These are phyloP conservation scores for Phoxinus phoxinus DNA, from an alignment of 2,113 vertebrate genomes.

Conservation along the genomic window DNA sequence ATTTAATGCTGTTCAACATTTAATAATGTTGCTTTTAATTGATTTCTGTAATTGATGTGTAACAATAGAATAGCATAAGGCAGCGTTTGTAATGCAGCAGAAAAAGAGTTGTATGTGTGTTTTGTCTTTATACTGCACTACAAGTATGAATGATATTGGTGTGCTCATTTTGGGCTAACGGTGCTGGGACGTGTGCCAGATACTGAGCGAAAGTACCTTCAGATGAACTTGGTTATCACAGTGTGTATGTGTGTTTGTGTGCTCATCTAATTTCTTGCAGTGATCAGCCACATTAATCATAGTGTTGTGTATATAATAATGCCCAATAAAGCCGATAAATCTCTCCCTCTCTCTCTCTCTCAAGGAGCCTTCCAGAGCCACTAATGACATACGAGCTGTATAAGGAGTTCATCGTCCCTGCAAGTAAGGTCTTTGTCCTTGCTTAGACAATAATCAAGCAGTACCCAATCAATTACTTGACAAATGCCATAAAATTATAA, in stretches of 20 bases:
- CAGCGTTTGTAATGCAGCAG: neutral
- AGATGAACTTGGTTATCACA: slow-evolving; percentile 77
- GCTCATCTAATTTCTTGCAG: slow-evolving; percentile 72
- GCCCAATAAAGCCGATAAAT: slow-evolving; percentile 68
- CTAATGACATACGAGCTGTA: slow-evolving; percentile 96
- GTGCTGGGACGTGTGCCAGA: slow-evolving; percentile 67
- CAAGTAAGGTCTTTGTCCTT: slow-evolving; percentile 82
- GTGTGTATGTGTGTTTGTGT: slow-evolving; percentile 9
- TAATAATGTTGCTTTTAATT: neutral
- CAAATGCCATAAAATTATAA: neutral
- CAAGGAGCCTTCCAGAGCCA: slow-evolving; percentile 94
- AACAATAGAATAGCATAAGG: neutral
- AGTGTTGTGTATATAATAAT: slow-evolving; percentile 63
- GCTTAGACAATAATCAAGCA: slow-evolving; percentile 24
- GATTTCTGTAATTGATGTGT: slow-evolving; percentile 8
- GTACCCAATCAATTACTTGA: slow-evolving; percentile 14
- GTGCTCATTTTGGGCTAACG: slow-evolving; percentile 7
- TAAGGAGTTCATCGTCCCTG: slow-evolving; percentile 92
- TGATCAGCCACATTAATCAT: slow-evolving; percentile 74
- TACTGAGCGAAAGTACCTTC: slow-evolving; percentile 74
- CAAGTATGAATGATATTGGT: slow-evolving; percentile 15
- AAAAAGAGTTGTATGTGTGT: neutral
- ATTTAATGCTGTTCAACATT: no score
- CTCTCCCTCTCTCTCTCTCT: slow-evolving; percentile 63
- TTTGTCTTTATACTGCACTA: neutral